Base-by-base conservation (phyloP, 2,888 invertebrate genomes). In the Graphium colonna region DNA sequence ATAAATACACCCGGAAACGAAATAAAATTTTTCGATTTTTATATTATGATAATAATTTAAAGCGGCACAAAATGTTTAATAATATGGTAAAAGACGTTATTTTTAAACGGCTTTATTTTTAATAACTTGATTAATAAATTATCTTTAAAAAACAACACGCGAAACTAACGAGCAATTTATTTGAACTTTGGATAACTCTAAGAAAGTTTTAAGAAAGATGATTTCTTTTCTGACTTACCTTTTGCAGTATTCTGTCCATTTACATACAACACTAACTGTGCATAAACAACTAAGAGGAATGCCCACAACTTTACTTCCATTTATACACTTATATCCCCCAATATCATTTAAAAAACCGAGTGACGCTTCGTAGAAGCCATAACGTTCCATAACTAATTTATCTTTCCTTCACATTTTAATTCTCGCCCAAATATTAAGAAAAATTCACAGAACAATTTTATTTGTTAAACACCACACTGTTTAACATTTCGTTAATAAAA, bases 241-340 rank as follows among this genome's bases (percentile, higher is more conserved):
- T 78, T 80, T 56, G 58, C 65, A 42, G 68, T 62, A 31, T 73
- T 72, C 57, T 84, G 73, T 64, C 76, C 82, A 44, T 65, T 72
- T 57, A 71, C 76, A 65, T 59, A 65, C 61, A 71, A 65, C 54
- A 61, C 71, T 64, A 79, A 71, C 56, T 75, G 72, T 58, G 77
- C 61, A 60, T 73, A 73, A 61, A 75, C 64, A 64, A 83, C 61
- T 57, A 85, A 71, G 53, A 83, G 62, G 65, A 63, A 77, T 64
- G 67, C 76, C 82, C 79, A 82, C 69, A 79, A 75, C 66, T 80
- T 78, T 78, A 86, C 85, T 77, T 87, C 87, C 88, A 88, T 88
- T 87, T 86, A 87, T 83, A 67, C 71, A 79, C 70, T 60, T 67
- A 69, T 69, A 55, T 55, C 41, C 60, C 68, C 61, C 47, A 63